phyloP scores from a whole-genome alignment of 2,113 vertebrate genomes.

The Labrus mixtus region DNA sequence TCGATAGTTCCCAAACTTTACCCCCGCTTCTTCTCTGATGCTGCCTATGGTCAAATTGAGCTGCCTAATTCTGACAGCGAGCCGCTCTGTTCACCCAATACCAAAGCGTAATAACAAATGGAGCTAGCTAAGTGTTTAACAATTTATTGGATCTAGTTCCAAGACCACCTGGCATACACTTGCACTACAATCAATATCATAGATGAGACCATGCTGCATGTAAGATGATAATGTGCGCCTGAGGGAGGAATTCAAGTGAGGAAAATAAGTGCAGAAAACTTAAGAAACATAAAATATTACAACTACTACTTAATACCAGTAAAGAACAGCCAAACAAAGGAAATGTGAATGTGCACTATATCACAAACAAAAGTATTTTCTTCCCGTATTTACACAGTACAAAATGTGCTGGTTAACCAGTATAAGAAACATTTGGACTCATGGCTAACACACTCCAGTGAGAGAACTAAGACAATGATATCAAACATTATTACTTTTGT shows the following conservation, averaged over 20 bases:
- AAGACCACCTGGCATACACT: slow-evolving; percentile 77
- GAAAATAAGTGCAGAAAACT: slow-evolving; percentile 45
- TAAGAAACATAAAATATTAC: slow-evolving; percentile 40
- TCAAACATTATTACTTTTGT: too few species aligned
- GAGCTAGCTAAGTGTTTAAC: slow-evolving; percentile 71
- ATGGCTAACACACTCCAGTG: too few species aligned
- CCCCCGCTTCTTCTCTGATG: slow-evolving; percentile 57
- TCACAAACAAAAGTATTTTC: not conserved
- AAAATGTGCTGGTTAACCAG: not conserved
- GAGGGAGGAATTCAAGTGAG: slow-evolving; percentile 58
- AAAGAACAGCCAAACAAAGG: slow-evolving; percentile 1
- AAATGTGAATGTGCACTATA: not conserved
- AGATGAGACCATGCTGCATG: slow-evolving; percentile 68
- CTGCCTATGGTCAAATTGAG: slow-evolving; percentile 78
- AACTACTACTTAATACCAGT: slow-evolving; percentile 12
- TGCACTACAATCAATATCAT: slow-evolving; percentile 77
- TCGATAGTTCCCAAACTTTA: slow-evolving; percentile 77
- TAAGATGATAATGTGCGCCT: slow-evolving; percentile 71
- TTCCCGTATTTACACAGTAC: not conserved
- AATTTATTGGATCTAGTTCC: slow-evolving; percentile 74
- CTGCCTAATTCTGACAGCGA: slow-evolving; percentile 68
- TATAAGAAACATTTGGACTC: not conserved
- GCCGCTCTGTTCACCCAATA: slow-evolving; percentile 55
- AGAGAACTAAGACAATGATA: too few species aligned
- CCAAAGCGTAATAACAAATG: slow-evolving; percentile 71